Evolutionary conservation across 2,888 invertebrate genomes (phyloP).

Genomic region (Pimpla rufipes): DNA sequence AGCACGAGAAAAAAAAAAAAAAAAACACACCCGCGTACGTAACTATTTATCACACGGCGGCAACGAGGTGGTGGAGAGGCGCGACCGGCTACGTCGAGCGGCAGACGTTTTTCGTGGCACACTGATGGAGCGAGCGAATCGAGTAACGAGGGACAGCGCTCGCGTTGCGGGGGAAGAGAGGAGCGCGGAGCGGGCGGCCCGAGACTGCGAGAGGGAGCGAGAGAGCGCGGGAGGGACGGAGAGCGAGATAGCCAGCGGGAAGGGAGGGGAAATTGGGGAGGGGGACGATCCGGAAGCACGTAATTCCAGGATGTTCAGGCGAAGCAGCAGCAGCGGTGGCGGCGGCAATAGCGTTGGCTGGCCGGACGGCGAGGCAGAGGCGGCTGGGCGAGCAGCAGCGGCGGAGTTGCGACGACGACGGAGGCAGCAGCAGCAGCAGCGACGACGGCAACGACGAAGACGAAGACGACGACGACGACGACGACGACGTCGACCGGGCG

Average conservation of each 20-base stretch:
- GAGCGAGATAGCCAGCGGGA: constrained; percentile 23
- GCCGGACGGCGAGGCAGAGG: constrained; percentile 20
- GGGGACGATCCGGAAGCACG: constrained; percentile 66
- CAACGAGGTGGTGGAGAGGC: neutral
- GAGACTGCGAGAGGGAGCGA: neutral
- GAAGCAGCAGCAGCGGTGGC: constrained; percentile 38
- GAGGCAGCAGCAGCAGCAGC: neutral
- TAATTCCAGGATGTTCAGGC: constrained; percentile 66
- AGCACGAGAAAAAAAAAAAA: neutral
- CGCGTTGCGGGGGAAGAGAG: constrained; percentile 11
- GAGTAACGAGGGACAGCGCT: constrained; percentile 35
- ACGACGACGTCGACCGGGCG: constrained; percentile 25
- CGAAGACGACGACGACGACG: constrained; percentile 36
- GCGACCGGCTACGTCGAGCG: constrained; percentile 30
- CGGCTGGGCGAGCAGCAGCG: constrained; percentile 15
- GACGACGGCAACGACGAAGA: constrained; percentile 42
- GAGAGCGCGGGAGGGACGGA: constrained; percentile 12
- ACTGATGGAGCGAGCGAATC: constrained; percentile 54
- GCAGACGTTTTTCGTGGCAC: constrained; percentile 55
- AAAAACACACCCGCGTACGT: constrained; percentile 6
- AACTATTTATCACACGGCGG: constrained; percentile 28
- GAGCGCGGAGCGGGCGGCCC: neutral
- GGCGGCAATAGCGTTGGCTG: constrained; percentile 32
- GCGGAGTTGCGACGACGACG: constrained; percentile 28
- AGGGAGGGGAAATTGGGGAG: constrained; percentile 38